A percentile compares a stretch with the other conserved stretches of the same genome.
These are phyloP conservation scores for Zaprionus tsacasi DNA, from an alignment of 1,140 invertebrate genomes.

Conservation along the genomic window DNA sequence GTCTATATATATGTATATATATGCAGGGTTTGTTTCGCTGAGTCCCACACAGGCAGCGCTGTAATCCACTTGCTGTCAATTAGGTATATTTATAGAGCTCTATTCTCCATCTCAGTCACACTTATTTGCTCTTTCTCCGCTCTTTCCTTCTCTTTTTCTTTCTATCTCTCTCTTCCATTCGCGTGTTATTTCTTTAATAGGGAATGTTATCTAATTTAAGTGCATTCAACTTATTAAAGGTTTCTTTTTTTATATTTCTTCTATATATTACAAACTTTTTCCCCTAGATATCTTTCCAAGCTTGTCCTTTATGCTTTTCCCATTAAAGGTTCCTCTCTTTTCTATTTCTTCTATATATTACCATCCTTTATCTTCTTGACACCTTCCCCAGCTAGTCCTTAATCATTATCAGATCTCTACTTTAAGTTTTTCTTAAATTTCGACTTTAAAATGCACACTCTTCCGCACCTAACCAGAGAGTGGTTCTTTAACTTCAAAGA, in stretches of 20 bases:
- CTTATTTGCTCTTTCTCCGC: background rate
- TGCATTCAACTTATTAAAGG: background rate
- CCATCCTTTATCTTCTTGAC: too few species aligned
- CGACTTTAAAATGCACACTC: background rate
- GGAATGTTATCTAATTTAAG: background rate
- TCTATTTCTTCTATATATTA: background rate
- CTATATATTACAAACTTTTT: too few species aligned
- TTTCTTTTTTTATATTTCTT: background rate
- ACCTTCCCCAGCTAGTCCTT: too few species aligned
- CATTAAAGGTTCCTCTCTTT: background rate
- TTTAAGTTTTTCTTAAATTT: background rate
- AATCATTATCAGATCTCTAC: background rate
- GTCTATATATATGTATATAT: background rate
- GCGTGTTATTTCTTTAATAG: background rate
- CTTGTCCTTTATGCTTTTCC: background rate
- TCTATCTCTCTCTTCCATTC: background rate
- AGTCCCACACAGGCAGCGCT: constrained; percentile 41
- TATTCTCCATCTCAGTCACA: background rate
- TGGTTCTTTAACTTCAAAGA: background rate
- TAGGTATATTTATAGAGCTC: constrained; percentile 61
- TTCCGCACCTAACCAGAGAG: background rate
- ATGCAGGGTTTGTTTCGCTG: background rate
- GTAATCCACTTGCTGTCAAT: constrained; percentile 70
- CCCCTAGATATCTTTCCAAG: too few species aligned
- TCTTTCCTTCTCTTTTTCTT: background rate